phyloP scores from a whole-genome alignment of 2,113 vertebrate genomes.

The Saguinus midas region DNA sequence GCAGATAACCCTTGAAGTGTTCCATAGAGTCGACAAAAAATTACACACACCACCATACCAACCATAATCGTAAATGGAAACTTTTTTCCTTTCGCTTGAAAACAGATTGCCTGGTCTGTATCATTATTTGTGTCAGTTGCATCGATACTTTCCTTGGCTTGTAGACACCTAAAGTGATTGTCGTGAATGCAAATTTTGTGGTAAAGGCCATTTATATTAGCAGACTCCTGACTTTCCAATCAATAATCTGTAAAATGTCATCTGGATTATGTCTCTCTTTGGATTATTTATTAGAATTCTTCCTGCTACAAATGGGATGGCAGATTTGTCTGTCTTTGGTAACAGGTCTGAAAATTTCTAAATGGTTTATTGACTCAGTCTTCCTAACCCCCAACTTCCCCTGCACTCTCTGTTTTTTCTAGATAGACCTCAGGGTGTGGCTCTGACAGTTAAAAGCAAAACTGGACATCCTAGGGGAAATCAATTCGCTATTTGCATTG shows the following conservation, averaged over 20 bases:
- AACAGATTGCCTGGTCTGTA: slow-evolving; percentile 27
- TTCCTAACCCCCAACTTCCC: not conserved
- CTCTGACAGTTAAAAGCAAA: not conserved
- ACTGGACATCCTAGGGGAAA: slow-evolving; percentile 12
- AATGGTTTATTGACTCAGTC: slow-evolving; percentile 15
- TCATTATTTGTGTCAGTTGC: slow-evolving; percentile 18
- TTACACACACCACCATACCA: not conserved
- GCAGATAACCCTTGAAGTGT: not conserved
- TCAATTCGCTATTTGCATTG: slow-evolving; percentile 25
- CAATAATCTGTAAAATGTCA: slow-evolving; percentile 50
- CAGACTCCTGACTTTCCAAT: slow-evolving; percentile 39
- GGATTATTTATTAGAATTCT: slow-evolving; percentile 47
- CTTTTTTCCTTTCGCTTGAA: not conserved
- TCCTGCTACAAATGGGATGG: not conserved
- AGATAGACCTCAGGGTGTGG: slow-evolving; percentile 12
- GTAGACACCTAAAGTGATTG: not conserved
- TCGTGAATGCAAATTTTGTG: slow-evolving; percentile 43
- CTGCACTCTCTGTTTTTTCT: not conserved
- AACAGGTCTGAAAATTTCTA: slow-evolving; percentile 33
- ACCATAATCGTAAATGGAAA: not conserved
- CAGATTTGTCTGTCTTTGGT: not conserved
- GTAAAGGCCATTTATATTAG: slow-evolving; percentile 19
- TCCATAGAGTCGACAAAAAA: not conserved
- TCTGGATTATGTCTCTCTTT: not conserved
- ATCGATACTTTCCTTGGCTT: not conserved